Percentiles rank a stretch among this genome's conserved stretches.
Evolutionary conservation across 35 echinoderm and acorn worm species (phyloP).

Genomic region (Diadema setosum): DNA sequence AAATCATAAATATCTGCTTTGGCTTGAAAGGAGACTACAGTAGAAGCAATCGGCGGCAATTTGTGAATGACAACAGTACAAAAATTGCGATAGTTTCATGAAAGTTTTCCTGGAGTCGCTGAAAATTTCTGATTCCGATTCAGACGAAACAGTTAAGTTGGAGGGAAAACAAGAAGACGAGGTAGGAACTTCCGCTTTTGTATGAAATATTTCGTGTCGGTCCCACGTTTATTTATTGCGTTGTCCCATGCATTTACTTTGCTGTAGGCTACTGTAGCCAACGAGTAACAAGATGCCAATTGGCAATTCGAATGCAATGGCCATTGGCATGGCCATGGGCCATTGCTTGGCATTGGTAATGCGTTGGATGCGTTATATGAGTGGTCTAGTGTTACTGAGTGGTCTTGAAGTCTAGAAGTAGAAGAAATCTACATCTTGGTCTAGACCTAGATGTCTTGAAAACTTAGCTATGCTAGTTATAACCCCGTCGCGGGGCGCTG

Average conservation of each 20-base stretch:
- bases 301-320: not conserved
- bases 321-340: not conserved
- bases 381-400: too few relatives aligned
- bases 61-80: too few relatives aligned
- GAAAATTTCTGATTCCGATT: not conserved
- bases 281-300: not conserved
- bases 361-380: too few relatives aligned
- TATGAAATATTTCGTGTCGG: not conserved
- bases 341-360: not conserved
- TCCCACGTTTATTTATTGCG: not conserved
- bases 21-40: too few relatives aligned
- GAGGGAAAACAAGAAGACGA: constrained; percentile 23
- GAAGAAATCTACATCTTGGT: too few relatives aligned
- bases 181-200: not conserved
- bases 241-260: not conserved
- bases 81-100: not conserved
- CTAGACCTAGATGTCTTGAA: too few relatives aligned
- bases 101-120: not conserved
- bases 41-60: too few relatives aligned
- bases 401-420: too few relatives aligned
- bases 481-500: too few relatives aligned
- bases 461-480: too few relatives aligned
- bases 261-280: not conserved
- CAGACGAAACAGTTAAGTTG: not conserved
- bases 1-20: too few relatives aligned